Conservation (phyloP, 2,797 vertebrate genomes). For the Lepus oiostolus region DNA sequence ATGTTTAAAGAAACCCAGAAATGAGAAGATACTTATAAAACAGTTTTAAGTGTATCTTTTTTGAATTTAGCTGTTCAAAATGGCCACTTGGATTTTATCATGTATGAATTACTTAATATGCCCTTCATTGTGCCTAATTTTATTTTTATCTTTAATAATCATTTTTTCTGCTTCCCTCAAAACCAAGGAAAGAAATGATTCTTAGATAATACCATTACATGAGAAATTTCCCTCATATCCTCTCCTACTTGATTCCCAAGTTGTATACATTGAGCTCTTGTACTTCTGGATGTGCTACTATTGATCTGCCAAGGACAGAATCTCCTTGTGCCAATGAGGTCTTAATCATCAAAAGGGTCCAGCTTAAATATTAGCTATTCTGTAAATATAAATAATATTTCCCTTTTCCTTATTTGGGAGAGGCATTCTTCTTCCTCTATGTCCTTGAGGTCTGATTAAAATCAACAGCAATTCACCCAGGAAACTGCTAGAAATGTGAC, state of each 20-base stretch:
- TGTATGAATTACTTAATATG: background rate
- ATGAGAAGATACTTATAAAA: background rate
- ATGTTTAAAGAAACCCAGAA: constrained; percentile 29
- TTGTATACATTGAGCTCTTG: background rate
- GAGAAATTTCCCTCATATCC: background rate
- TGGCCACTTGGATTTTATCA: constrained; percentile 8
- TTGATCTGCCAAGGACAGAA: too few relatives aligned
- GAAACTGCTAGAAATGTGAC: background rate
- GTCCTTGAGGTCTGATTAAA: background rate
- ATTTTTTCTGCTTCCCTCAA: background rate
- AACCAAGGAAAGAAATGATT: background rate
- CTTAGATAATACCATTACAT: background rate
- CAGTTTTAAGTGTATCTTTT: background rate
- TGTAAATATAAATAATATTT: background rate
- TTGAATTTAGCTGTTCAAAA: background rate
- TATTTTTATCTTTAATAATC: background rate
- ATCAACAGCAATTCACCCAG: background rate
- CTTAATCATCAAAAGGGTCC: background rate
- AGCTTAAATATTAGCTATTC: background rate
- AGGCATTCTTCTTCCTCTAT: background rate
- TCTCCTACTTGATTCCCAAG: background rate
- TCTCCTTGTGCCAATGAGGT: background rate
- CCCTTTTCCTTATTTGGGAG: background rate
- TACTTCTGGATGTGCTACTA: background rate
- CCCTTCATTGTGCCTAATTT: background rate